Conservation (phyloP, 2,888 invertebrate genomes). For the Zonitis immaculata region DNA sequence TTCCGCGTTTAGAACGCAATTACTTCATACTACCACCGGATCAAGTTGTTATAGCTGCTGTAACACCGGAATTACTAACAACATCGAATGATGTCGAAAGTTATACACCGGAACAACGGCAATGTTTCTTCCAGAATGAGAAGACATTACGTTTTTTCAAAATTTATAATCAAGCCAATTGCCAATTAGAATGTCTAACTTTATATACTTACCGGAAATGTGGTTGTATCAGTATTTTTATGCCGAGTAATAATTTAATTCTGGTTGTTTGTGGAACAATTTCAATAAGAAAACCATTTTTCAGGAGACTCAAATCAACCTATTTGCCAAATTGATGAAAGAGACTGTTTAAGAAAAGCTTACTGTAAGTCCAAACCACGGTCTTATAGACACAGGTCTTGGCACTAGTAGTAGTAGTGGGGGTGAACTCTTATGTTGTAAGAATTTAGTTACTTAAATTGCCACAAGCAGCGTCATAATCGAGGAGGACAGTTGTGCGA, state of each 20-base stretch:
- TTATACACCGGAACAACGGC: conserved; percentile 59
- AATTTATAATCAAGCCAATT: conserved; percentile 65
- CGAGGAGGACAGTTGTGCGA: too few species aligned
- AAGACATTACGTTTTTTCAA: conserved; percentile 59
- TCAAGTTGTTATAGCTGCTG: conserved; percentile 62
- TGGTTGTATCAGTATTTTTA: conserved; percentile 54
- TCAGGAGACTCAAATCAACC: conserved; percentile 51
- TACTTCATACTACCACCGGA: conserved; percentile 55
- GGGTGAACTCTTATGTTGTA: too few species aligned
- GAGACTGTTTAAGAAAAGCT: too few species aligned
- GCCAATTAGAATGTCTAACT: conserved; percentile 64
- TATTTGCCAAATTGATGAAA: conserved; percentile 54
- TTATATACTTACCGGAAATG: conserved; percentile 57
- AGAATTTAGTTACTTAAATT: too few species aligned
- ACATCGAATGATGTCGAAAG: conserved; percentile 60
- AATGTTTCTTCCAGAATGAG: conserved; percentile 64
- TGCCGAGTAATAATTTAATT: conserved; percentile 54
- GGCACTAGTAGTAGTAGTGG: too few species aligned
- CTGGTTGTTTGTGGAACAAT: too few species aligned
- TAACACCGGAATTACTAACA: conserved; percentile 67
- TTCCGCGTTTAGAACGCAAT: background rate
- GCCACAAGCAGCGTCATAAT: too few species aligned
- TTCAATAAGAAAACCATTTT: too few species aligned
- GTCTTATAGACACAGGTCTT: too few species aligned
- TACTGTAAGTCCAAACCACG: too few species aligned